Evolutionary conservation across 2,888 invertebrate genomes (phyloP).

Genomic region (Andrena camellia): DNA sequence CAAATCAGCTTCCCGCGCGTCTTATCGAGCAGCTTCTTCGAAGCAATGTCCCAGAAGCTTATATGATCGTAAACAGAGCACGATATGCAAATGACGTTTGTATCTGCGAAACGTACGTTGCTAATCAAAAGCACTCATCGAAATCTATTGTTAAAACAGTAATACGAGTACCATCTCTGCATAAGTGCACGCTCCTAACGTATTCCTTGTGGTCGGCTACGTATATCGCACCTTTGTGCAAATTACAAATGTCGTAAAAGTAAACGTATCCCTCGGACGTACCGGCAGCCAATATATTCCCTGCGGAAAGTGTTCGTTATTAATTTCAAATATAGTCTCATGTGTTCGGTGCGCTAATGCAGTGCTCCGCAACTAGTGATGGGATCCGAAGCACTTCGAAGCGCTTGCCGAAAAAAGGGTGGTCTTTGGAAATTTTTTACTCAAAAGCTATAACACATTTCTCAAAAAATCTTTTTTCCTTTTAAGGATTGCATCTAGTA

Average conservation of each 20-base stretch:
- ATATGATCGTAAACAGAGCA: constrained; percentile 56
- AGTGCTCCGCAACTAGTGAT: neutral
- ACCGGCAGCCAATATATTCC: constrained; percentile 73
- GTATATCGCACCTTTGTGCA: constrained; percentile 49
- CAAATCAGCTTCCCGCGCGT: constrained; percentile 65
- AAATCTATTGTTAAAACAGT: neutral
- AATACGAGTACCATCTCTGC: constrained; percentile 49
- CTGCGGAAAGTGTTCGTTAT: constrained; percentile 51
- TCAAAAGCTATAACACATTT: too few species aligned
- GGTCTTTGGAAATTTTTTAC: too few species aligned
- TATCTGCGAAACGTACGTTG: constrained; percentile 40
- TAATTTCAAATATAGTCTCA: constrained; percentile 1
- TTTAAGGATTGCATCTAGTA: too few species aligned
- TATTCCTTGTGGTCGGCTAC: constrained; percentile 68
- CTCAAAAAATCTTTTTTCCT: too few species aligned
- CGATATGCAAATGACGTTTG: constrained; percentile 55
- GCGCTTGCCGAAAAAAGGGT: too few species aligned
- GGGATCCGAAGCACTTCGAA: too few species aligned
- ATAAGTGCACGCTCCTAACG: constrained; percentile 67
- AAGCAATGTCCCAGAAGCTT: constrained; percentile 68
- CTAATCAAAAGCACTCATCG: neutral
- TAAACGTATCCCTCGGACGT: constrained; percentile 74
- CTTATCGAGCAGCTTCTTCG: constrained; percentile 46
- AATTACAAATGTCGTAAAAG: constrained; percentile 68
- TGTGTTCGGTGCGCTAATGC: neutral